A percentile compares a stretch with the other conserved stretches of the same genome.
phyloP scores from a whole-genome alignment of 2,888 invertebrate genomes.

The Sthenelais limicola region DNA sequence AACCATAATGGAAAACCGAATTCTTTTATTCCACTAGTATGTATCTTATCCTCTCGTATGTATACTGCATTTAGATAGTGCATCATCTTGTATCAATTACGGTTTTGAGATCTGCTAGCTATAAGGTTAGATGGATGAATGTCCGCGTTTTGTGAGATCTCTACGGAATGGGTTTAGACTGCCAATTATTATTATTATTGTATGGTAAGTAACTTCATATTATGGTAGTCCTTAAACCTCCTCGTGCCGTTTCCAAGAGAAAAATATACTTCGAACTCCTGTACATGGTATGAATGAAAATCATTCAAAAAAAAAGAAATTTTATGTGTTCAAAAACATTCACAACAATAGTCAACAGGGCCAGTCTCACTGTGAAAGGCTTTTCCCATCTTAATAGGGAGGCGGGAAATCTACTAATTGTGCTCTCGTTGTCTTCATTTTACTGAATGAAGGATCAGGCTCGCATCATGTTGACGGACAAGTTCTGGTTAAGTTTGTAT shows the following conservation, averaged over 20 bases:
- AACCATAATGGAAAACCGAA: conserved; percentile 1
- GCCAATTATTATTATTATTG: neutral
- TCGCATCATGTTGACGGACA: neutral
- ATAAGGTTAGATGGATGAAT: conserved; percentile 7
- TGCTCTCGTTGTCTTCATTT: too few relatives aligned
- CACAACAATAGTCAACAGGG: too few relatives aligned
- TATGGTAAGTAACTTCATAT: conserved; percentile 35
- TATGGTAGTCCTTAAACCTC: too few relatives aligned
- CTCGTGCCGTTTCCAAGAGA: too few relatives aligned
- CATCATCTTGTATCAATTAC: conserved; percentile 23
- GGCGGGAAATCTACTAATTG: neutral
- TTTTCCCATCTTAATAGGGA: neutral
- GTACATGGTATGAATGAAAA: neutral
- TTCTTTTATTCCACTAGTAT: neutral
- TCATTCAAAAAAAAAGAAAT: neutral
- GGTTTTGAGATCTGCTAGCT: conserved; percentile 11
- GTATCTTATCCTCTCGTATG: neutral
- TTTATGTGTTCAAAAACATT: neutral
- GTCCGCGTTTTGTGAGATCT: conserved; percentile 15
- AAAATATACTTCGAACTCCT: too few relatives aligned
- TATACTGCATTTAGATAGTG: conserved; percentile 7
- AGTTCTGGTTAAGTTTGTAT: neutral
- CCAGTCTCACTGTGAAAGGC: too few relatives aligned
- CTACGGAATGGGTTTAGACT: neutral
- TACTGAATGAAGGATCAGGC: neutral